These are phyloP conservation scores for Drosophila borborema DNA, from an alignment of 2,888 invertebrate species.

Conservation along the genomic window DNA sequence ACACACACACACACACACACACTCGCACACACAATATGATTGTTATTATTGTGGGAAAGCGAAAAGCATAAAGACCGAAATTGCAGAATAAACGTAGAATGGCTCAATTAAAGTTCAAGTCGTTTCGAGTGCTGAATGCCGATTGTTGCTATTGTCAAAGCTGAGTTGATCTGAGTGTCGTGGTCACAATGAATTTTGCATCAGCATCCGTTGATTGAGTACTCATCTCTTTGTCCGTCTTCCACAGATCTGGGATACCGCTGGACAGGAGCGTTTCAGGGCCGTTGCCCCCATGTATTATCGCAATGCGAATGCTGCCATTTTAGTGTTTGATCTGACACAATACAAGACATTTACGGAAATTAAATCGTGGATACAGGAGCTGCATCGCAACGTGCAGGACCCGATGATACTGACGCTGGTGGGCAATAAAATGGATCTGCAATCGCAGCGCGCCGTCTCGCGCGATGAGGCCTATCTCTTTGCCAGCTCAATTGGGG, in stretches of 20 bases:
- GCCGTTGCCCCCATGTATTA: constrained; percentile 98
- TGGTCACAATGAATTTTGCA: constrained; percentile 1
- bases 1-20: constrained; percentile 41
- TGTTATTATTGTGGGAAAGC: constrained; percentile 70
- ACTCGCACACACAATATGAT: constrained; percentile 54
- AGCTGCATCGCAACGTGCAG: constrained; percentile 91
- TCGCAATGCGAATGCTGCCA: constrained; percentile 94
- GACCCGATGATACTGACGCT: constrained; percentile 92
- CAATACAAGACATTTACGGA: constrained; percentile 90
- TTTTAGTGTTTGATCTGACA: constrained; percentile 94
- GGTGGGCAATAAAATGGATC: constrained; percentile 94
- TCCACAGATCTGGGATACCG: constrained; percentile 85
- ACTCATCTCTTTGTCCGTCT: constrained; percentile 9
- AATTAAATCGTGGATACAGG: constrained; percentile 94
- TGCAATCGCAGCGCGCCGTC: constrained; percentile 88
- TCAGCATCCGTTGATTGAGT: constrained; percentile 20
- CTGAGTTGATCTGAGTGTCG: not conserved
- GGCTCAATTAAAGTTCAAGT: constrained; percentile 70
- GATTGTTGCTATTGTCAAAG: not conserved
- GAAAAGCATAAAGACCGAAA: constrained; percentile 61
- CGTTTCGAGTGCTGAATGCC: constrained; percentile 9
- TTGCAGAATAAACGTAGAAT: constrained; percentile 70
- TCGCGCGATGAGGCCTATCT: constrained; percentile 89
- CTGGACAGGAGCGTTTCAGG: constrained; percentile 87
- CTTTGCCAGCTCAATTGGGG: constrained; percentile 93